A percentile compares a stretch with the other conserved stretches of the same genome.
These are phyloP conservation scores for Porites evermanni DNA, from an alignment of 92 coral and sea anemone genomes.

Conservation along the genomic window DNA sequence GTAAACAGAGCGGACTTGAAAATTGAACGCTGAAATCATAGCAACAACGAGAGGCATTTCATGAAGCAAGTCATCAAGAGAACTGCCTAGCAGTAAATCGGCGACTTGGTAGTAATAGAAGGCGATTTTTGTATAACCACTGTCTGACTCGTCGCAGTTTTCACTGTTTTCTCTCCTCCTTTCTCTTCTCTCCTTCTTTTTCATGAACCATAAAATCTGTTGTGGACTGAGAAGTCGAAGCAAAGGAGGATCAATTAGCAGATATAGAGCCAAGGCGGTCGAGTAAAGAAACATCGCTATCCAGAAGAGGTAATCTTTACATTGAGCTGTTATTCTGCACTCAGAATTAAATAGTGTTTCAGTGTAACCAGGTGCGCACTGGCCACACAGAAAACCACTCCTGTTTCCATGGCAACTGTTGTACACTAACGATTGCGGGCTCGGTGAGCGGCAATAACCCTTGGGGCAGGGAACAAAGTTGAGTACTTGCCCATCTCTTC, in stretches of 20 bases:
- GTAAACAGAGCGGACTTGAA: constrained; percentile 17
- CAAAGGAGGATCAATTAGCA: constrained; percentile 52
- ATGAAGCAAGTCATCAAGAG: constrained; percentile 21
- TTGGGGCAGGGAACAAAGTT: constrained; percentile 50
- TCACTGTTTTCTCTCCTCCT: background rate
- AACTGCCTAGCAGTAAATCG: constrained; percentile 18
- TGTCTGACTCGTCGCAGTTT: constrained; percentile 8
- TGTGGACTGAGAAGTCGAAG: constrained; percentile 5
- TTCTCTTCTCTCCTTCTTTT: background rate
- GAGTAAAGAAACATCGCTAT: constrained; percentile 3
- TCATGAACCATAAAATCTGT: constrained; percentile 53
- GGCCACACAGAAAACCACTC: constrained; percentile 61
- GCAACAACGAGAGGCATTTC: constrained; percentile 14
- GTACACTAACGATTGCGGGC: constrained; percentile 23
- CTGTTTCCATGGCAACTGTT: constrained; percentile 68
- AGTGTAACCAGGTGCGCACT: constrained; percentile 43
- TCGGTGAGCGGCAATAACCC: constrained; percentile 42
- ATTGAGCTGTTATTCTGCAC: constrained; percentile 31
- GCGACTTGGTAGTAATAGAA: constrained; percentile 72
- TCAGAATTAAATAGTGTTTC: constrained; percentile 54
- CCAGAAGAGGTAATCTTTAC: constrained; percentile 57
- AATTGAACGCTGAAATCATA: constrained; percentile 44
- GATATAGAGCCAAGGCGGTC: constrained; percentile 39
- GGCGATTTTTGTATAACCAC: constrained; percentile 49
- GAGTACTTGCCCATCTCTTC: background rate